Conservation (phyloP, 2,888 invertebrate species). For the Cryptus armator region DNA sequence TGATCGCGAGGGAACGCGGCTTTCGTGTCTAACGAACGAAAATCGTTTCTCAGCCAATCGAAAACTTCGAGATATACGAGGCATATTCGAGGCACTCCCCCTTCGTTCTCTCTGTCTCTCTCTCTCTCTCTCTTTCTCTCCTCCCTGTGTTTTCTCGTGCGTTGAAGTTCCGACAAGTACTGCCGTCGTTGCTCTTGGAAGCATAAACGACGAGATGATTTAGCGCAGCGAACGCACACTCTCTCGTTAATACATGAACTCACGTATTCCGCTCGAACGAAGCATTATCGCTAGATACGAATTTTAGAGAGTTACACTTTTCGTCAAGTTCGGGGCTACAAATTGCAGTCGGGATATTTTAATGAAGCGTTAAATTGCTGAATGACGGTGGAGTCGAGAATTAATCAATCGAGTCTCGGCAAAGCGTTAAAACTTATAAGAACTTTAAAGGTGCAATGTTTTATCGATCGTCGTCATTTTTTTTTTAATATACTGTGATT, state of each 20-base stretch:
- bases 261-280: constrained; percentile 14
- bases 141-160: constrained; percentile 28
- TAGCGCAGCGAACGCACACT: constrained; percentile 47
- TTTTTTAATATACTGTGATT: neutral
- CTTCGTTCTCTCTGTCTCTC: neutral
- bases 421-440: neutral
- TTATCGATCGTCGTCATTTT: neutral
- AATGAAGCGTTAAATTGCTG: constrained; percentile 40
- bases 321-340: constrained; percentile 47
- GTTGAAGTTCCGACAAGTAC: constrained; percentile 60
- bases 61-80: constrained; percentile 52
- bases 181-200: constrained; percentile 6
- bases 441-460: neutral
- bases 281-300: constrained; percentile 45
- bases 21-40: constrained; percentile 3
- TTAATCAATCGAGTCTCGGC: constrained; percentile 15
- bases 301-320: constrained; percentile 48
- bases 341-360: constrained; percentile 39
- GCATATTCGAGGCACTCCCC: constrained; percentile 34
- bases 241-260: constrained; percentile 30
- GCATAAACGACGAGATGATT: constrained; percentile 65
- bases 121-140: neutral
- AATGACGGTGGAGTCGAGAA: constrained; percentile 14
- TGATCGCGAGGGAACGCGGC: neutral
- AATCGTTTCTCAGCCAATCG: constrained; percentile 40